Conservation (phyloP, 2,113 vertebrate species). For the Pteronura brasiliensis region DNA sequence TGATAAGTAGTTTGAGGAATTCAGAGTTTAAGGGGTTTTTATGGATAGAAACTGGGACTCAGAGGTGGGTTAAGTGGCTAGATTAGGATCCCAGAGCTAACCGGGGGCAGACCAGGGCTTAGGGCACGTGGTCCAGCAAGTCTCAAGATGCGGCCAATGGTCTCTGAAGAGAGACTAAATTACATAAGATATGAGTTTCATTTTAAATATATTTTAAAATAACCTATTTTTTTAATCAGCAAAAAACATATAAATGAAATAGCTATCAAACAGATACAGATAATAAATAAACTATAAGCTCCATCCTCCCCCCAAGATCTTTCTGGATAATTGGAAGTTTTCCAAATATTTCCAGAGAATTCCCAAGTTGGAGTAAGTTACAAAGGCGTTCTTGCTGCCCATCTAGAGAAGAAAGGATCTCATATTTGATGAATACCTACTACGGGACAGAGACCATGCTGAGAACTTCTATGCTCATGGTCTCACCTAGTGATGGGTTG, state of each 20-base stretch:
- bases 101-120: background rate
- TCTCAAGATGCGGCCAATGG: background rate
- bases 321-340: background rate
- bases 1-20: background rate
- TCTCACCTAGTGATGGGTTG: background rate
- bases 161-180: background rate
- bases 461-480: background rate
- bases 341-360: background rate
- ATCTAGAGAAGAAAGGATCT: background rate
- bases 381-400: background rate
- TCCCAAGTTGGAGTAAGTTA: background rate
- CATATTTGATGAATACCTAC: background rate
- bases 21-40: slow-evolving; percentile 3
- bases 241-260: background rate
- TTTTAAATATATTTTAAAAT: background rate
- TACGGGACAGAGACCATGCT: background rate
- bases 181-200: background rate
- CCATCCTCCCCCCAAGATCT: background rate
- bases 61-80: background rate
- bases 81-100: background rate
- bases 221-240: background rate
- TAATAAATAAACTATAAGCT: background rate
- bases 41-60: background rate
- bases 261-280: background rate
- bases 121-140: background rate